Base-by-base conservation (phyloP, 30 jellyfish, hydroid and myxozoan genomes). In the Hydractinia echinata region DNA sequence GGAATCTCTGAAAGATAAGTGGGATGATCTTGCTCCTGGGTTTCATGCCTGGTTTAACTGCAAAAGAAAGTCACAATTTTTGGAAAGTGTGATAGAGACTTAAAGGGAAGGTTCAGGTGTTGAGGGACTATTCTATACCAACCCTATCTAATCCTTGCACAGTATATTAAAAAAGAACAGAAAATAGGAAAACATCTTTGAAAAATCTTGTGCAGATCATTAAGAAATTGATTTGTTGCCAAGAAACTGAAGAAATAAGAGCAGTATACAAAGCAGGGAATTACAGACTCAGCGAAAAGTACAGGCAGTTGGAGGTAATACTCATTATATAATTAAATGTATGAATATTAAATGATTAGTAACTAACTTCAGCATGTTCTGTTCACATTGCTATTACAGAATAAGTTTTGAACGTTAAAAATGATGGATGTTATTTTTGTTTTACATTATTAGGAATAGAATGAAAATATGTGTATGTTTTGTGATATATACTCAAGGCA, bases 11-110 rank as follows among this genome's bases (percentile, higher is more conserved):
- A 70, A 82, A 72, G 79, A 53, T 18, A 55, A 66, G 39, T 82
- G 89, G 78, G 84, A 82, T 70, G 84, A 54, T 51, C 89, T 82
- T 68, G 53, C 72, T 55, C 89, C 77, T 7, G 82, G 82, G 15
- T 69, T 82, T 72, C 84, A 82, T 82, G 77, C 84, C 6, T 82
- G 85, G 83, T 67, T 82, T 56, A 53, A 20, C 54, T 52, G 39
- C 72, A 51, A 66, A 58, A 62, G 87, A 56, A 30, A 30, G 44
- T 30, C 44, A 30, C 19, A 58, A 58, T 58, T 58, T 16, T 58
- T 58, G 3, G 2, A 58, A 58, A 11, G 69, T 58, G 69, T 58
- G 69, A 58, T 58, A 58, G 69, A 58, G 19, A 11, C 3, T 11
- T 10, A 10, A 56, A 56, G 13, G 19, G 3, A 58, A 58, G 69